phyloP scores from a whole-genome alignment of 1,140 invertebrate species.

The Polypedilum vanderplanki region DNA sequence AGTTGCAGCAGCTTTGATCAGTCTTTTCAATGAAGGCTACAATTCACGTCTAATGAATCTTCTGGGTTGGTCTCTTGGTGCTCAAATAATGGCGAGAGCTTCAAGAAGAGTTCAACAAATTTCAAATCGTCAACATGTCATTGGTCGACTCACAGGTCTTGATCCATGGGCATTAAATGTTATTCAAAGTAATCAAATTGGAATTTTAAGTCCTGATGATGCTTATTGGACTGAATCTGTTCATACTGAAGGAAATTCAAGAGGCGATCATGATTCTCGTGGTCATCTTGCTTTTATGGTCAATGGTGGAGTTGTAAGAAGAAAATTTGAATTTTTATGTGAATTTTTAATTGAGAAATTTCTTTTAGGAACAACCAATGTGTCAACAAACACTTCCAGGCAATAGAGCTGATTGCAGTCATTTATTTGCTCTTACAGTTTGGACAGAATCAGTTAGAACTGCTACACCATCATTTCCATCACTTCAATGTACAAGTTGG shows the following conservation, averaged over 20 bases:
- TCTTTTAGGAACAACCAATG: background rate
- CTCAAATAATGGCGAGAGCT: background rate
- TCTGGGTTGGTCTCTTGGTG: background rate
- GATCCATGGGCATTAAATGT: background rate
- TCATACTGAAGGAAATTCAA: background rate
- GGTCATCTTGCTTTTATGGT: background rate
- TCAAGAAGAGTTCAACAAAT: background rate
- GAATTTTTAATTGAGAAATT: no score
- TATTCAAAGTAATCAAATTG: background rate
- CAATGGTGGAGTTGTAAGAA: background rate
- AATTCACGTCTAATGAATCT: background rate
- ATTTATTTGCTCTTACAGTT: background rate
- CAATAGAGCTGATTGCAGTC: background rate
- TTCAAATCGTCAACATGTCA: background rate
- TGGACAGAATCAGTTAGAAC: conserved; percentile 10
- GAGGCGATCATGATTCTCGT: background rate
- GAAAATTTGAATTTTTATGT: no score
- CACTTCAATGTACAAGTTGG: background rate
- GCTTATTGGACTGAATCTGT: background rate
- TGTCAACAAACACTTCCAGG: background rate
- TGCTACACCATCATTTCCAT: background rate
- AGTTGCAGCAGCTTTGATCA: background rate
- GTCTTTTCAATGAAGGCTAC: background rate
- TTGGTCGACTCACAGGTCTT: background rate
- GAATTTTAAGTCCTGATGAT: background rate